phyloP scores from a whole-genome alignment of 2,888 invertebrate species.

The Drosophila tanythrix region DNA sequence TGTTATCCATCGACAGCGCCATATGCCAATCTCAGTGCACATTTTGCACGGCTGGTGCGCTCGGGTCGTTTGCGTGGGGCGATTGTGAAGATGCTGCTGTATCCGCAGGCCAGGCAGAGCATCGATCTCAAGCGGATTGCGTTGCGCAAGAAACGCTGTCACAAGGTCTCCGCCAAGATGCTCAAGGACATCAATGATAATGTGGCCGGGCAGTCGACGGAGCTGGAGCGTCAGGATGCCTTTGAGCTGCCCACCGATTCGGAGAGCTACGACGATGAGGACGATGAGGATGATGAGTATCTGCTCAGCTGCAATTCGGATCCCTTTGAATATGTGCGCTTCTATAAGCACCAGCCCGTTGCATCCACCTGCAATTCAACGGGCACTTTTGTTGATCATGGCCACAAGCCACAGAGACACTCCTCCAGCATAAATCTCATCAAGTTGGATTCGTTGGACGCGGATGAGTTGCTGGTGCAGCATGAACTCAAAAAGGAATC shows the following conservation, averaged over 20 bases:
- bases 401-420: constrained; percentile 66
- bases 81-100: constrained; percentile 90
- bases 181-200: constrained; percentile 83
- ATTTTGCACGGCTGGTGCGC: constrained; percentile 91
- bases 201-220: constrained; percentile 58
- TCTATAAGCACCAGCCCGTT: constrained; percentile 86
- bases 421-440: constrained; percentile 82
- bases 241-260: constrained; percentile 85
- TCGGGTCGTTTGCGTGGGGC: constrained; percentile 89
- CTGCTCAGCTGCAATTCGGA: constrained; percentile 86
- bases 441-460: constrained; percentile 75
- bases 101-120: constrained; percentile 87
- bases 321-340: constrained; percentile 89
- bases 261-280: constrained; percentile 85
- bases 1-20: constrained; percentile 92
- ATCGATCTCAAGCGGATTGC: constrained; percentile 86
- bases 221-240: constrained; percentile 87
- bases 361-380: constrained; percentile 80
- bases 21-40: constrained; percentile 91
- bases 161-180: constrained; percentile 84
- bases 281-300: constrained; percentile 76
- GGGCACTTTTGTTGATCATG: constrained; percentile 86
- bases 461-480: constrained; percentile 43
- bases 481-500: constrained; percentile 81
- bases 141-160: constrained; percentile 85